Base-by-base conservation (phyloP, 2,797 vertebrate genomes). In the Cephalopachus bancanus region DNA sequence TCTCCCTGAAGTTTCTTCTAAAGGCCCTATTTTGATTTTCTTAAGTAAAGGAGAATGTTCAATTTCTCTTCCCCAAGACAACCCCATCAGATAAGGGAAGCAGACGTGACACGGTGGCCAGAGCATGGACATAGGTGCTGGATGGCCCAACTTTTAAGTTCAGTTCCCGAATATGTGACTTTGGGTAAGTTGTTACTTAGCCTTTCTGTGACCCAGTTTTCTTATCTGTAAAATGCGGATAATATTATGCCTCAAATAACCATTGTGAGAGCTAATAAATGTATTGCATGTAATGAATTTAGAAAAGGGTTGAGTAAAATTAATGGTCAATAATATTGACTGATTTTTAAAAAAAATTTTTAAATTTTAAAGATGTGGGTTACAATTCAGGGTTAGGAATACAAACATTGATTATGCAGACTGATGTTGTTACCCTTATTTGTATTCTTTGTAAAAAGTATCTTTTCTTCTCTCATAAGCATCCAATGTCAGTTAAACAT, bases 161-260 rank as follows among this genome's bases (percentile, higher is more conserved):
- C 19, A 75, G 53, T 55, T 89, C 57, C 30, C 37, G 93, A 53
- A 79, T 30, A 37, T 26, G 7, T 85, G 67, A 93, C 9, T 78
- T 60, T 33, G n/a, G 15, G 19, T 14, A 57, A 83, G 44, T 44
- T 44, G 33, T 78, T 17, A 37, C 17, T 80, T 85, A 81, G 67
- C 44, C 33, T 83, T 28, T 15, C 37, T 24, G 22, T 16, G 28
- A 78, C 26, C 30, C 16, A n/a, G 17, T 78, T 60, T 93, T 59
- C n/a, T 91, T 80, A 64, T 84, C 81, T 88, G 24, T 75, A 93
- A 84, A 76, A 83, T 49, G 59, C 28, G 7, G 15, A 87, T 37
- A 33, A 49, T 90, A 33, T 59, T 57, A 71, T n/a, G 2, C 62
- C 14, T 89, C 51, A 33, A 67, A 67, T 49, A 24, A 37, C n/a